Base-by-base conservation (phyloP, 2,888 invertebrate genomes). In the Hemaris fuciformis region DNA sequence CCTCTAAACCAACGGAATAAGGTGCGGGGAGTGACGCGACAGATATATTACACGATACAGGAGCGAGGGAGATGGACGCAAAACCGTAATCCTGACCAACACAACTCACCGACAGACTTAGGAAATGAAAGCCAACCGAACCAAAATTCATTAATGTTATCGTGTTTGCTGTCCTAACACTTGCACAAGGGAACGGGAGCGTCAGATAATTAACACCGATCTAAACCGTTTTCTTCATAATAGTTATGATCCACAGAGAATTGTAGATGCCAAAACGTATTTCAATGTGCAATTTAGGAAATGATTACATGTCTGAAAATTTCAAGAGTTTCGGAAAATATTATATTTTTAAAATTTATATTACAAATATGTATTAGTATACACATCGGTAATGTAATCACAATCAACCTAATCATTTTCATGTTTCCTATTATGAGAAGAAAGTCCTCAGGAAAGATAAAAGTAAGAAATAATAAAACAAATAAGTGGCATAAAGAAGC, bases 101-200 rank as follows among this genome's bases (percentile, higher is more conserved):
- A 76, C 80, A 78, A 77, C 76, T 79, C 74, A 69, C 72, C 70
- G 77, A 71, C 70, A 76, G 83, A 81, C 80, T 84, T 81, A 83
- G 83, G 83, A 82, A 85, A 85, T 84, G 84, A 82, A 84, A 84
- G 80, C 79, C 77, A 80, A 74, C 79, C 78, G 77, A 85, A 85
- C 84, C 82, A 80, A 84, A 85, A 86, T 86, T 85, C 82, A 85
- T 85, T 85, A 84, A 80, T 82, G 83, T 82, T 84, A 85, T 85
- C 84, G 78, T 79, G 76, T 78, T 77, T 77, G 75, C 82, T 77
- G 79, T 83, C 79, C 81, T 73, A 73, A 76, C 72, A 72, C 72
- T 74, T 75, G 76, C 79, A 69, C 64, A 73, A 71, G 72, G 74
- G 75, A 73, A 76, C 74, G 74, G 20, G 25, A 59, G 58, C 42